Conservation (phyloP, 2,797 vertebrate species). For the Dromococcyx pavoninus region DNA sequence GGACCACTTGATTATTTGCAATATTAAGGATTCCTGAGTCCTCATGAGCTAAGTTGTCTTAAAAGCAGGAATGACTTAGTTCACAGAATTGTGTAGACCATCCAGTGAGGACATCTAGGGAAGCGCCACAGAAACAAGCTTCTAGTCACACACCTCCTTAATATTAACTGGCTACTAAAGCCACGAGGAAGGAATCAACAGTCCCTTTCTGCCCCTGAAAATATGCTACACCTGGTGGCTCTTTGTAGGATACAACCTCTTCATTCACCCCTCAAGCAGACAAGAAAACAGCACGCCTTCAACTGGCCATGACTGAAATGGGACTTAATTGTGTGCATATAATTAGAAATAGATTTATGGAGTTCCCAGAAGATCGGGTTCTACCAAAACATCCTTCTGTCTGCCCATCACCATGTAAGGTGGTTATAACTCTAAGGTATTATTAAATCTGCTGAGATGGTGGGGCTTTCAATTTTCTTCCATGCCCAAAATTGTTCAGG, state of each 20-base stretch:
- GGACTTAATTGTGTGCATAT: not conserved
- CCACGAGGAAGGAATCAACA: not conserved
- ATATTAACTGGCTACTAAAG: not conserved
- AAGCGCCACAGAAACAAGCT: not conserved
- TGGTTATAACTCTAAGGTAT: not conserved
- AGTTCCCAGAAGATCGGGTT: not conserved
- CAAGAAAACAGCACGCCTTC: not conserved
- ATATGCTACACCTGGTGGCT: fast-evolving
- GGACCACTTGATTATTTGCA: not conserved
- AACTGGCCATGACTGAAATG: not conserved
- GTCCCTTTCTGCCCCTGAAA: not conserved
- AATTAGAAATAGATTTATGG: not conserved
- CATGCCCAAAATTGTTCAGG: not conserved
- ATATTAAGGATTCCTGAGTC: not conserved
- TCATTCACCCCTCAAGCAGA: not conserved
- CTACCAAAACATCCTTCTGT: conserved; percentile 1
- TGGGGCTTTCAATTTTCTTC: not conserved
- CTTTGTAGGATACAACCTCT: not conserved
- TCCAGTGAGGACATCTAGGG: not conserved
- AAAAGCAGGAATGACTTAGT: not conserved
- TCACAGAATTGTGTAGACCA: not conserved
- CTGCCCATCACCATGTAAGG: not conserved
- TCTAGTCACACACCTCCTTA: not conserved
- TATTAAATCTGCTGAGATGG: not conserved
- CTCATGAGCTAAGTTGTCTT: not conserved